Percentiles rank a stretch among this genome's conserved stretches.
Conservation (phyloP, 2,888 invertebrate species). For the Gastrophysa polygoni region DNA sequence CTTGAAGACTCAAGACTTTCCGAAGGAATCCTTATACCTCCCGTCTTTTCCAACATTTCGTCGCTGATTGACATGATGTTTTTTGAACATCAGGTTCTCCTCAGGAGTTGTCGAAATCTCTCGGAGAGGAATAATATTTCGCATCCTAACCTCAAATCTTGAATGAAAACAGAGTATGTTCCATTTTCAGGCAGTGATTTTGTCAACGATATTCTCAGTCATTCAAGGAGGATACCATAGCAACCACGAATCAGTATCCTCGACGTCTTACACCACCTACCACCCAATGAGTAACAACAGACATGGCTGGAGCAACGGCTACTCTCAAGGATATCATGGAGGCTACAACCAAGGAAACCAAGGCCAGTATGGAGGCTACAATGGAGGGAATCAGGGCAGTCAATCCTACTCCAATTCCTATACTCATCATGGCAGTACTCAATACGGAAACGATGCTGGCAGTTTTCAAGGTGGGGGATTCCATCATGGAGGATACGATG, state of each 20-base stretch:
- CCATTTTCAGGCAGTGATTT: slow-evolving; percentile 19
- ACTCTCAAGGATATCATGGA: slow-evolving; percentile 10
- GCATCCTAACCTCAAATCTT: no score
- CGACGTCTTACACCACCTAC: slow-evolving; percentile 35
- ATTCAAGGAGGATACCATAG: slow-evolving; percentile 27
- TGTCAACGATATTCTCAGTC: slow-evolving; percentile 16
- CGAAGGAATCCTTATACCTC: no score
- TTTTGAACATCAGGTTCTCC: no score
- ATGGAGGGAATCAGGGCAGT: slow-evolving; percentile 7
- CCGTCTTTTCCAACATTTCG: no score
- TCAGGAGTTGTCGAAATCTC: no score
- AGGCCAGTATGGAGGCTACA: not conserved
- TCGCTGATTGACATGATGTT: no score
- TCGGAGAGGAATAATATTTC: no score
- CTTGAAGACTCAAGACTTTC: no score
- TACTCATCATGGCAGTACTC: slow-evolving; percentile 23
- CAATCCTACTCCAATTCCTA: slow-evolving; percentile 28
- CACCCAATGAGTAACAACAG: slow-evolving; percentile 18
- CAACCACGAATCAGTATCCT: slow-evolving; percentile 28
- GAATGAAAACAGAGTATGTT: no score
- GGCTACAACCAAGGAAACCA: not conserved
- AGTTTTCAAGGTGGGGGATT: not conserved
- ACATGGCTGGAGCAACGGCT: not conserved
- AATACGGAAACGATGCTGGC: slow-evolving; percentile 14
- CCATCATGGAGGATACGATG: slow-evolving; percentile 22